Percentiles rank a stretch among this genome's conserved stretches.
These are phyloP conservation scores for Ophioderma brevispina DNA, from an alignment of 35 echinoderm and acorn worm species.

Conservation along the genomic window DNA sequence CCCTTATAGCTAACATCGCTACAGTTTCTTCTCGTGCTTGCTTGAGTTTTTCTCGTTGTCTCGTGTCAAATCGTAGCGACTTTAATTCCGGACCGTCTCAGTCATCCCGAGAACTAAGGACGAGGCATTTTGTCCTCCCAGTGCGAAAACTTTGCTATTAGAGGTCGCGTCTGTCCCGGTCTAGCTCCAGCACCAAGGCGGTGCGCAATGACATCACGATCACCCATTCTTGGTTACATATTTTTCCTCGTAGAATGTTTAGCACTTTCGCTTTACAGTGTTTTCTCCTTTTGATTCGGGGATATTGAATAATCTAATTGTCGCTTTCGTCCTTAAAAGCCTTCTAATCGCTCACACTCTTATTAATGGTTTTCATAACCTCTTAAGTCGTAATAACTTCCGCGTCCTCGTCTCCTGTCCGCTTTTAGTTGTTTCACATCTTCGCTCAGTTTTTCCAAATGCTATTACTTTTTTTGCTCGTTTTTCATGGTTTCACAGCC, in stretches of 20 bases:
- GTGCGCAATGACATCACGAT: neutral
- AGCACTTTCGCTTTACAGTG: neutral
- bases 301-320: neutral
- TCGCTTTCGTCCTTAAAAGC: neutral
- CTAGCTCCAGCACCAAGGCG: neutral
- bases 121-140: neutral
- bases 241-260: neutral
- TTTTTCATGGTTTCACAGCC: too few relatives aligned
- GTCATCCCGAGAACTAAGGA: neutral
- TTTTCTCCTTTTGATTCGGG: neutral
- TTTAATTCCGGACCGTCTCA: neutral
- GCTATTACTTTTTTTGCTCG: too few relatives aligned
- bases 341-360: neutral
- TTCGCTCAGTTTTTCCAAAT: too few relatives aligned
- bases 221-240: neutral
- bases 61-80: neutral
- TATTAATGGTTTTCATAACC: too few relatives aligned
- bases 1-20: neutral
- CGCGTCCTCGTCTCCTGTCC: too few relatives aligned
- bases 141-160: neutral
- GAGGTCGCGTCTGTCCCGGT: neutral
- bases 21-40: neutral
- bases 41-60: neutral
- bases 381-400: too few relatives aligned
- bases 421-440: too few relatives aligned